These are phyloP conservation scores for Cephus nigrinus DNA, from an alignment of 2,888 invertebrate genomes.

Conservation along the genomic window DNA sequence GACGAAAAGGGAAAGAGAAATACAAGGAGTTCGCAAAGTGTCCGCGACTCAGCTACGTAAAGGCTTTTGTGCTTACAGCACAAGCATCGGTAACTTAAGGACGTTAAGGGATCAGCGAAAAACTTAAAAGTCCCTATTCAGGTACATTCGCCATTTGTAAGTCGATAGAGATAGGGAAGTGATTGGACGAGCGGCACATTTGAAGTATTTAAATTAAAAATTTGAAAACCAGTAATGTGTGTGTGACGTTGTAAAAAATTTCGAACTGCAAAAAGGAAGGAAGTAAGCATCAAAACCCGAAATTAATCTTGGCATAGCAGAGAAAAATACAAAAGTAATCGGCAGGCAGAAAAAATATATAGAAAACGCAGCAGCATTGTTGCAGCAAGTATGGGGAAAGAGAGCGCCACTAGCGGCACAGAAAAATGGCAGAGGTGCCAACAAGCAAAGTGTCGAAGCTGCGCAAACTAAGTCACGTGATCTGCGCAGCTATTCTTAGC, in stretches of 20 bases:
- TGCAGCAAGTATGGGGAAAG: background rate
- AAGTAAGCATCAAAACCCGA: background rate
- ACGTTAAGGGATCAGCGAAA: background rate
- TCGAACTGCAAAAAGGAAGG: background rate
- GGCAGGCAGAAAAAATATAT: background rate
- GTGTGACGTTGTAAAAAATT: background rate
- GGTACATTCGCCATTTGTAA: background rate
- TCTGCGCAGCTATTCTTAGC: slow-evolving; percentile 64
- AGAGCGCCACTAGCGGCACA: background rate
- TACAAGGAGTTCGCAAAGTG: background rate
- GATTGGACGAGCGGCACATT: background rate
- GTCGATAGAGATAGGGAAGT: background rate
- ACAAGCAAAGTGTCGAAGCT: slow-evolving; percentile 32
- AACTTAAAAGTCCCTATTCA: background rate
- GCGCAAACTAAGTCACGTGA: slow-evolving; percentile 60
- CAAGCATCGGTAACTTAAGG: background rate
- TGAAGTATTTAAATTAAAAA: background rate
- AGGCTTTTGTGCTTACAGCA: background rate
- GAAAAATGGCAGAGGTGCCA: background rate
- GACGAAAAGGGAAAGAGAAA: background rate
- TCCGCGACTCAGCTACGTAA: background rate
- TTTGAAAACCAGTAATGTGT: background rate
- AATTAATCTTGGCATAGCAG: background rate
- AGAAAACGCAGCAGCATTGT: background rate
- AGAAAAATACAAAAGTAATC: background rate